Evolutionary conservation across 30 jellyfish, hydroid and myxozoan genomes (phyloP).

Genomic region (Catostylus mosaicus): DNA sequence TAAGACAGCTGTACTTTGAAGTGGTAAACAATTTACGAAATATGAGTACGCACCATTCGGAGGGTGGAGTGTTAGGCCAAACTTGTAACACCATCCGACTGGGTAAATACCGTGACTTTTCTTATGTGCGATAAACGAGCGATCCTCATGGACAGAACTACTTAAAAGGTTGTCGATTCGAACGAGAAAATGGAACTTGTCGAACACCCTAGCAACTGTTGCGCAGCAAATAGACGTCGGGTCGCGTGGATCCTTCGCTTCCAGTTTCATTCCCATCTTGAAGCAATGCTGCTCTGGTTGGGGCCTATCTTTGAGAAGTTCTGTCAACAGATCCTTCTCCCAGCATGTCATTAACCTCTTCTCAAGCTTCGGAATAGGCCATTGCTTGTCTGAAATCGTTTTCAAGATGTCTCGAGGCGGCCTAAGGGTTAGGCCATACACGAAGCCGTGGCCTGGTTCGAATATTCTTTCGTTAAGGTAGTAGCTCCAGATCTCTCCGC

Average conservation of each 20-base stretch:
- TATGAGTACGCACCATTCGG: slow-evolving; percentile 83
- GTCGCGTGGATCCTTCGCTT: slow-evolving; percentile 92
- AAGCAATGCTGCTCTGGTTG: slow-evolving; percentile 60
- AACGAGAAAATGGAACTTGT: slow-evolving; percentile 75
- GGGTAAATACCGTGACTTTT: slow-evolving; percentile 85
- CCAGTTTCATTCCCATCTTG: slow-evolving; percentile 92
- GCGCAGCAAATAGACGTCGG: slow-evolving; percentile 92
- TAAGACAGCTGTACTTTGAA: no score
- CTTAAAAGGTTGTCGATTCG: slow-evolving; percentile 89
- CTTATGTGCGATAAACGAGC: slow-evolving; percentile 87
- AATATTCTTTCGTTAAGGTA: slow-evolving; percentile 71
- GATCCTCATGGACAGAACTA: slow-evolving; percentile 78
- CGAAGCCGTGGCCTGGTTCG: slow-evolving; percentile 89
- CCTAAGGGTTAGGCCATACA: slow-evolving; percentile 77
- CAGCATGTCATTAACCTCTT: slow-evolving; percentile 62
- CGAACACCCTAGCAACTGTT: slow-evolving; percentile 90
- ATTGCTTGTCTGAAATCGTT: slow-evolving; percentile 55
- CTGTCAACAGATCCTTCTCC: slow-evolving; percentile 63
- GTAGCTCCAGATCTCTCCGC: slow-evolving; percentile 91
- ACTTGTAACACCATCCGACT: slow-evolving; percentile 91
- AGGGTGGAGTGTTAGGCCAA: slow-evolving; percentile 73
- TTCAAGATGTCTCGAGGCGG: slow-evolving; percentile 88
- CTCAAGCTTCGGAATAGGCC: slow-evolving; percentile 74
- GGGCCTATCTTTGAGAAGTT: slow-evolving; percentile 61
- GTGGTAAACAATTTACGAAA: no score